Conservation (phyloP, 2,797 vertebrate genomes). For the Otolemur crassicaudatus region DNA sequence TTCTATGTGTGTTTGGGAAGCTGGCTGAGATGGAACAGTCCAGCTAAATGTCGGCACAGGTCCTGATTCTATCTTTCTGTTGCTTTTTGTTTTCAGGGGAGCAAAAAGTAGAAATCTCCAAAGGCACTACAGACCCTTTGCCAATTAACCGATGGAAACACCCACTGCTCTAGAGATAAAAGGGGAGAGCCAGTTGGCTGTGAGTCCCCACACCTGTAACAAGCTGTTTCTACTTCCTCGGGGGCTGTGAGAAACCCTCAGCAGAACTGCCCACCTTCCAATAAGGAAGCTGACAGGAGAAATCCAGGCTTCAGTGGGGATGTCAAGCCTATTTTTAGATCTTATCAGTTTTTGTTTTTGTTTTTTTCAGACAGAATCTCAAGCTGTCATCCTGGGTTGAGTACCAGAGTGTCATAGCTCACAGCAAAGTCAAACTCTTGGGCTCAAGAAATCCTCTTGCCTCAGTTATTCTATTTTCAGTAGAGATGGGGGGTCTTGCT, state of each 20-base stretch:
- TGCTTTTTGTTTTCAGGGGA: slow-evolving; percentile 4
- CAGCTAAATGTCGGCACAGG: neutral
- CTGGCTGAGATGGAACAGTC: neutral
- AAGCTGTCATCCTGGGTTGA: too few species aligned
- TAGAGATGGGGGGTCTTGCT: too few species aligned
- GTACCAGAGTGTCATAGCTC: too few species aligned
- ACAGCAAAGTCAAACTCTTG: too few species aligned
- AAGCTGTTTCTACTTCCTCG: neutral
- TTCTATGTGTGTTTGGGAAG: neutral
- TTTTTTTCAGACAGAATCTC: too few species aligned
- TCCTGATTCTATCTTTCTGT: neutral
- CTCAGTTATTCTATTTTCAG: too few species aligned
- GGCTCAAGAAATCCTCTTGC: too few species aligned
- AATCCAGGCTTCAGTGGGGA: neutral
- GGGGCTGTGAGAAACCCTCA: slow-evolving; percentile 45
- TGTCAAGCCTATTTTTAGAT: slow-evolving; percentile 64
- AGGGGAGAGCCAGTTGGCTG: neutral
- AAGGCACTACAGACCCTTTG: neutral
- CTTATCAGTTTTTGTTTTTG: slow-evolving; percentile 52
- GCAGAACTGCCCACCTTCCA: slow-evolving; percentile 35
- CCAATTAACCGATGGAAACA: neutral
- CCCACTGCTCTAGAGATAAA: neutral
- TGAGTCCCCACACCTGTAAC: slow-evolving; percentile 8
- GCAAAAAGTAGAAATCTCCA: neutral
- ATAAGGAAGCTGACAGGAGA: neutral